These are phyloP conservation scores for Hydrolagus affinis DNA, from an alignment of 2,113 vertebrate genomes.

Conservation along the genomic window DNA sequence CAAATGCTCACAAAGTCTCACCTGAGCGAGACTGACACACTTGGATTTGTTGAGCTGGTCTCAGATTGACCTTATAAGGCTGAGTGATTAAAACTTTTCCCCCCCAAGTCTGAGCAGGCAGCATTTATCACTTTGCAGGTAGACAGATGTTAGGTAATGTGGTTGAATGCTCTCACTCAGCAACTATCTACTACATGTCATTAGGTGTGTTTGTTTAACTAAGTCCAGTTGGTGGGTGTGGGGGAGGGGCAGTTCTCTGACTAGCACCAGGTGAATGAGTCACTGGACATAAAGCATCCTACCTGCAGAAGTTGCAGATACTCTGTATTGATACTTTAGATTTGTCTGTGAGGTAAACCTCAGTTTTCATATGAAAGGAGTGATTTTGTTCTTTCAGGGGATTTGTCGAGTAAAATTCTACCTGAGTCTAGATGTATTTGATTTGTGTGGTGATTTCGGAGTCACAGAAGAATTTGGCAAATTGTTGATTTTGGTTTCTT, in stretches of 20 bases:
- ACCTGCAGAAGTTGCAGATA: not conserved
- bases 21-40: not conserved
- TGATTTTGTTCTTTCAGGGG: not conserved
- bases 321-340: not conserved
- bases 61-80: not conserved
- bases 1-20: no score
- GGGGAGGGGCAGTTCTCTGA: not conserved
- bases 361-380: not conserved
- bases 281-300: not conserved
- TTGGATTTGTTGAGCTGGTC: not conserved
- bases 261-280: no score
- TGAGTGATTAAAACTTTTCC: not conserved
- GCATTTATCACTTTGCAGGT: not conserved
- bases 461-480: no score
- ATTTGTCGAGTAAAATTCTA: slow-evolving; percentile 6
- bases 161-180: not conserved
- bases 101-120: not conserved
- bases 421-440: no score
- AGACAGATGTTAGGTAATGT: not conserved
- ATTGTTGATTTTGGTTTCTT: no score
- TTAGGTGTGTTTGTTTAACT: slow-evolving; percentile 6
- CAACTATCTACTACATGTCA: slow-evolving; percentile 4
- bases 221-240: not conserved
- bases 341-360: not conserved
- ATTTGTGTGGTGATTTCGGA: no score